phyloP scores from a whole-genome alignment of 2,797 vertebrate species.

The Kryptolebias ocellatus region DNA sequence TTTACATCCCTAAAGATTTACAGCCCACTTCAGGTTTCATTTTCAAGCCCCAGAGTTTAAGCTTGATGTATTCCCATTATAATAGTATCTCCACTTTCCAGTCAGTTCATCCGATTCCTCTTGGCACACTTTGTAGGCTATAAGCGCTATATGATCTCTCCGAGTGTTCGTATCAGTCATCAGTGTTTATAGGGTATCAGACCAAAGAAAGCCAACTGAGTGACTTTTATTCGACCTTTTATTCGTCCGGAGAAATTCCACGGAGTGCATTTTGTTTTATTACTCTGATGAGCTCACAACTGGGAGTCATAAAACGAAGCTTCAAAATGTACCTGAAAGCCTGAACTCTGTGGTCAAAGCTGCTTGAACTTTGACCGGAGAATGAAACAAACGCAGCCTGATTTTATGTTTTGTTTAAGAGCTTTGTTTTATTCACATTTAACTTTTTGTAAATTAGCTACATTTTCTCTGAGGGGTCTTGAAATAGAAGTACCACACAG shows the following conservation, averaged over 20 bases:
- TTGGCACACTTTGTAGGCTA: constrained; percentile 32
- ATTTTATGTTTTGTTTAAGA: not conserved
- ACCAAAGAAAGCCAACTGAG: constrained; percentile 41
- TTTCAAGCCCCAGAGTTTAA: constrained; percentile 56
- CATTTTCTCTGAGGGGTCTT: no score
- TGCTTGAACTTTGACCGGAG: not conserved
- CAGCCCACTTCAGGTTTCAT: constrained; percentile 56
- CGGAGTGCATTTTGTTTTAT: constrained; percentile 36
- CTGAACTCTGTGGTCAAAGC: constrained; percentile 13
- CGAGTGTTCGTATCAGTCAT: constrained; percentile 64
- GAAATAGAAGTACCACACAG: no score
- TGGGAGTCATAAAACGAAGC: constrained; percentile 5
- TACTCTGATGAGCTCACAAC: constrained; percentile 15
- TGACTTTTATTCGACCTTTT: constrained; percentile 41
- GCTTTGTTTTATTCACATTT: not conserved
- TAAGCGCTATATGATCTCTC: constrained; percentile 55
- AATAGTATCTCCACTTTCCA: constrained; percentile 60
- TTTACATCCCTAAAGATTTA: constrained; percentile 68
- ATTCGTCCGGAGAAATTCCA: constrained; percentile 43
- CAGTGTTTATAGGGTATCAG: constrained; percentile 56
- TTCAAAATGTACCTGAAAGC: not conserved
- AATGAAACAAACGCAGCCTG: not conserved
- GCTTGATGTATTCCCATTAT: constrained; percentile 68
- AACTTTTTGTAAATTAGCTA: no score
- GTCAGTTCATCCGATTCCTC: constrained; percentile 54